Base-by-base conservation (phyloP, 2,113 vertebrate species). In the Sceloporus tristichus region DNA sequence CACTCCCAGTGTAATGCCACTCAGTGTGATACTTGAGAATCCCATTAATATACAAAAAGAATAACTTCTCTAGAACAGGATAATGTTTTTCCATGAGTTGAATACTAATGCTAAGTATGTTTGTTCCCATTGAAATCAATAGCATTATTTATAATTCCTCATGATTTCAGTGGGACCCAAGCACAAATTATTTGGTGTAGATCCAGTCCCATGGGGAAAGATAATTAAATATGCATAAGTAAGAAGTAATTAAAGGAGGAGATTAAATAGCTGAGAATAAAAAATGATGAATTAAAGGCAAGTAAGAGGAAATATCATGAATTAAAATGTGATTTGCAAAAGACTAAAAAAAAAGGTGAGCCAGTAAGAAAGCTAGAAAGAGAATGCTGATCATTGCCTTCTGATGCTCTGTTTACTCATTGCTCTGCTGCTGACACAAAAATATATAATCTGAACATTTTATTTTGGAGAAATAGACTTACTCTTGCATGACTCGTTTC, bases 361-460 rank as follows among this genome's bases (percentile, higher is more conserved):
- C 23, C 25, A 29, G 14, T 23, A 59, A 18, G 18, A 74, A 18
- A 38, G 70, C n/a, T 73, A 54, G 19, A 77, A 21, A 86, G 62
- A 65, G 42, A 70, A 68, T 27, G n/a, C 78, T 65, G 13, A n/a
- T 88, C 19, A 29, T 62, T 88, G 23, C 82, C 16, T 68, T 53
- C 53, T 74, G 59, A 42, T 75, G n/a, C 27, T 85, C 14, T 74
- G 25, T 80, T 79, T 79, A 62, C 77, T 71, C 53, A 88, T 73
- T 79, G 53, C 77, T 85, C 48, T 77, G 2, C 34, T 87, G 2
- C 29, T 86, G 77, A 21, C 56, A 90, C 9, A 86, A 82, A 25
- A 77, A 89, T 89, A 62, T 14, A 88, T 84, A 76, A 89, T 25
- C 27, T 84, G 27, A 80, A 88, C 73, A 87, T 91, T 68, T 71